phyloP scores from a whole-genome alignment of 2,888 invertebrate species.

The Xestia ashworthii region DNA sequence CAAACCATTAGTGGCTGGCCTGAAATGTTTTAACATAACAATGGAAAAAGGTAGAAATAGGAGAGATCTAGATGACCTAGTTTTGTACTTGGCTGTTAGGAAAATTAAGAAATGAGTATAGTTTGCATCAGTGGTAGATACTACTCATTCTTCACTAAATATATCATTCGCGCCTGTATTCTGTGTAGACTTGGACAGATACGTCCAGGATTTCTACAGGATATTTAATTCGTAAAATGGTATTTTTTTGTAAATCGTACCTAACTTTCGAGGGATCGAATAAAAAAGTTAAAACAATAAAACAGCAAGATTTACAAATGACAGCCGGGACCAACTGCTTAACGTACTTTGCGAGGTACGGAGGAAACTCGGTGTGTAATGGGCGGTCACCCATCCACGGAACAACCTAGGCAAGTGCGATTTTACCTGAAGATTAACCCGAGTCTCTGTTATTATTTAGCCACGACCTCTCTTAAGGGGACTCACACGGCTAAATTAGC shows the following conservation, averaged over 20 bases:
- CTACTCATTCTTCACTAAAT: too few relatives aligned
- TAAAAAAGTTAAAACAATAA: not conserved
- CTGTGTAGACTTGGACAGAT: not conserved
- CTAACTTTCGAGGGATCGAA: not conserved
- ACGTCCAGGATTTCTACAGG: not conserved
- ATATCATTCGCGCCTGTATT: not conserved
- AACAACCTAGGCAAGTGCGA: too few relatives aligned
- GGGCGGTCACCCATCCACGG: too few relatives aligned
- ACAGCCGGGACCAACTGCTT: too few relatives aligned
- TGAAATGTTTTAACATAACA: conserved; percentile 61
- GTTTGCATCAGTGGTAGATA: not conserved
- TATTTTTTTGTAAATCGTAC: not conserved
- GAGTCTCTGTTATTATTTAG: too few relatives aligned
- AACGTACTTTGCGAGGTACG: too few relatives aligned
- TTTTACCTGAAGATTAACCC: too few relatives aligned
- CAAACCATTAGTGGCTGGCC: conserved; percentile 65
- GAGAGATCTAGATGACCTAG: conserved; percentile 30
- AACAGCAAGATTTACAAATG: not conserved
- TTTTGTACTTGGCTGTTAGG: not conserved
- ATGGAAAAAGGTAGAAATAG: conserved; percentile 33
- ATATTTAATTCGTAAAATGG: not conserved
- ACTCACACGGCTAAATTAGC: too few relatives aligned
- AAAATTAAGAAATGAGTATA: conserved; percentile 12
- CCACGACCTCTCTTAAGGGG: not conserved
- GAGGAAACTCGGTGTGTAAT: too few relatives aligned